Conservation (phyloP, 2,888 invertebrate genomes). For the Perizoma flavofasciatum region DNA sequence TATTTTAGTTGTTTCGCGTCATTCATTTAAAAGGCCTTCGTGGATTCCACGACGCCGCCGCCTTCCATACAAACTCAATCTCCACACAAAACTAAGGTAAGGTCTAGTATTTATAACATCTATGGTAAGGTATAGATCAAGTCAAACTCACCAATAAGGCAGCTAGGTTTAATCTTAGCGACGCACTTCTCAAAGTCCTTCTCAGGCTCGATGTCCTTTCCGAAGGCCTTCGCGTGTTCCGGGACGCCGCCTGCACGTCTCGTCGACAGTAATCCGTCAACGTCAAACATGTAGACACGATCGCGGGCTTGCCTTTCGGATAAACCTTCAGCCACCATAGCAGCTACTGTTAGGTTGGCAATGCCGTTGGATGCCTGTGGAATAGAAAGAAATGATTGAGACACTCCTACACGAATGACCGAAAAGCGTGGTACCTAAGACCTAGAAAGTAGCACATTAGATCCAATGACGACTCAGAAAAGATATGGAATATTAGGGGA, state of each 20-base stretch:
- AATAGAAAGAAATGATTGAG: background rate
- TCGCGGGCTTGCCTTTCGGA: conserved; percentile 88
- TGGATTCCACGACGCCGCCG: too few relatives aligned
- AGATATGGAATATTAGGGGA: too few relatives aligned
- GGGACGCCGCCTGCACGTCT: conserved; percentile 86
- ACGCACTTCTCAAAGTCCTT: conserved; percentile 92
- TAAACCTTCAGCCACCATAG: conserved; percentile 90
- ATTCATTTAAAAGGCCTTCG: too few relatives aligned
- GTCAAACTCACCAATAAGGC: conserved; percentile 89
- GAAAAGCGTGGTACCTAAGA: background rate
- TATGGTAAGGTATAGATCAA: background rate
- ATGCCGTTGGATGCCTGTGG: conserved; percentile 95
- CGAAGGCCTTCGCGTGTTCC: conserved; percentile 88
- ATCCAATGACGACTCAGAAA: too few relatives aligned
- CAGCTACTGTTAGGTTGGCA: conserved; percentile 94
- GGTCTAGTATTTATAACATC: too few relatives aligned
- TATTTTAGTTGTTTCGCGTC: too few relatives aligned
- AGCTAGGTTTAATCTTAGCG: conserved; percentile 92
- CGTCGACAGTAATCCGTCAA: conserved; percentile 92
- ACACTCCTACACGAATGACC: background rate
- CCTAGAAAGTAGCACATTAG: too few relatives aligned
- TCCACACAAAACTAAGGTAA: too few relatives aligned
- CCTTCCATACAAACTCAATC: too few relatives aligned
- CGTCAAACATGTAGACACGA: conserved; percentile 98
- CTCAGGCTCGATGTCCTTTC: conserved; percentile 91